Base-by-base conservation (phyloP, 2,797 vertebrate genomes). In the Notolabrus celidotus region DNA sequence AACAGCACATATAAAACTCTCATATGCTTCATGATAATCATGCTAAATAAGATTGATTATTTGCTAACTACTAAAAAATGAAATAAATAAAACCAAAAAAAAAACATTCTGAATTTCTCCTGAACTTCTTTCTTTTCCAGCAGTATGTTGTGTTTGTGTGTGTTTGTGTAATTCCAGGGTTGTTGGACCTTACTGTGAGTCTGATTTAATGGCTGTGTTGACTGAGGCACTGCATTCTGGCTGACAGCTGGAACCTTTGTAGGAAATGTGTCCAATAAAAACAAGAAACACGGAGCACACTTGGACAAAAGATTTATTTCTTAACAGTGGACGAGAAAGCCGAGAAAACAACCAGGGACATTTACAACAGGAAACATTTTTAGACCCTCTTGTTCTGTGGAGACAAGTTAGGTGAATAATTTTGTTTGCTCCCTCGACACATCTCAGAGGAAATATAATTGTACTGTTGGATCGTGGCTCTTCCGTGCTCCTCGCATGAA, bases 231-330 rank as follows among this genome's bases (percentile, higher is more conserved):
- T 47, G 46, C 23, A 16, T 47, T 46, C 46, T 8, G 14, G 12
- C 22, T 56, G 20, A 56, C 52, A 74, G 34, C 27, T 20, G 0
- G 5, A 57, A 23, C 27, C 36, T 57, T 74, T 34, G 3, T 33
- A 71, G 62, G 59, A 66, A n/a, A 70, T 29, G 38, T 45, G 38
- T 42, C 39, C 41, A 73, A 41, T 72, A 61, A 66, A 36, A 62
- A 71, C 47, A 55, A 38, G 58, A 75, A 75, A 54, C 41, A 0
- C 20, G 0, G 0, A 12, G 15, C 16, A 2, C n/a, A 10, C 12
- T 34, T 16, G 49, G 22, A 33, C 2, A 7, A 11, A 15, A 3
- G 22, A 61, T 33, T 69, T 45, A 50, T 27, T 53, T 68, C 27
- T 8, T n/a, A 43, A 31, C 49, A 42, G 36, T 43, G 23, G 39